phyloP scores from a whole-genome alignment of 1,140 invertebrate species.

The Ips typographus region DNA sequence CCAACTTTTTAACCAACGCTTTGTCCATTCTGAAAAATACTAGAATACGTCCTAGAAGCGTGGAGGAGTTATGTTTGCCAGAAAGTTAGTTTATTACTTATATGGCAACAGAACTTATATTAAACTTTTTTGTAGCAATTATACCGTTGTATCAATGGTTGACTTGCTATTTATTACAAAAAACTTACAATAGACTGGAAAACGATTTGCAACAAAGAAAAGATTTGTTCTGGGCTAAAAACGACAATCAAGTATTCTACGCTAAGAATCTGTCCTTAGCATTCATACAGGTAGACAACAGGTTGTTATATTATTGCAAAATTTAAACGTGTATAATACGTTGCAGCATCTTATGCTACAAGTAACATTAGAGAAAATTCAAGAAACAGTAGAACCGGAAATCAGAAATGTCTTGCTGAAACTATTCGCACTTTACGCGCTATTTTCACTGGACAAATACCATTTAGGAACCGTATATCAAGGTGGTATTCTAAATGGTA shows the following conservation, averaged over 20 bases:
- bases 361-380: constrained; percentile 59
- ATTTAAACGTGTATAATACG: no score
- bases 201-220: constrained; percentile 58
- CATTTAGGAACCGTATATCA: constrained; percentile 74
- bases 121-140: constrained; percentile 61
- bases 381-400: constrained; percentile 54
- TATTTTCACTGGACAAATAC: constrained; percentile 71
- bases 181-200: constrained; percentile 67
- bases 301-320: no score
- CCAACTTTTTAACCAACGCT: constrained; percentile 63
- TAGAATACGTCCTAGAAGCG: constrained; percentile 53
- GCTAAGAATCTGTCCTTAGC: constrained; percentile 73
- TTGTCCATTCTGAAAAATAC: constrained; percentile 56
- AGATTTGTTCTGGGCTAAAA: constrained; percentile 72
- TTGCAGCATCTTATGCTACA: constrained; percentile 65
- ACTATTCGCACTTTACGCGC: constrained; percentile 70
- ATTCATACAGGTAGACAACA: constrained; percentile 65
- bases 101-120: no score
- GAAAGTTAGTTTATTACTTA: constrained; percentile 58
- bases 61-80: constrained; percentile 55
- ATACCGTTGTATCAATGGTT: constrained; percentile 80
- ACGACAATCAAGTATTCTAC: constrained; percentile 80
- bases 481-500: constrained; percentile 64
- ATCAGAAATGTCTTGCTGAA: constrained; percentile 62
- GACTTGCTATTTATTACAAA: constrained; percentile 73